phyloP scores from a whole-genome alignment of 2,113 vertebrate genomes.

The Promerops cafer region DNA sequence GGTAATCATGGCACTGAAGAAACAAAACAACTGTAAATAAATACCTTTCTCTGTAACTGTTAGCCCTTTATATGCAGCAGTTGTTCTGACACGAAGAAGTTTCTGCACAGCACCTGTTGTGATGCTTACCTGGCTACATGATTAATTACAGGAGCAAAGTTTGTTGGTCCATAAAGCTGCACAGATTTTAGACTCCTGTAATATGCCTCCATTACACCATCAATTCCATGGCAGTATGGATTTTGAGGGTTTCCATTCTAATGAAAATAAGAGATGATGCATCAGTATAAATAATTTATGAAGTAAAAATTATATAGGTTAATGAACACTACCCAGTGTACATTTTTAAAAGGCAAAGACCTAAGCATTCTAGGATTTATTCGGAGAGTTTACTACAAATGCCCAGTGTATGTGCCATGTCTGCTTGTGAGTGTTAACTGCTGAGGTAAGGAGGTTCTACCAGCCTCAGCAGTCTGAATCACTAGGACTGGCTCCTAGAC shows the following conservation, averaged over 20 bases:
- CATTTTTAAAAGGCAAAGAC: not conserved
- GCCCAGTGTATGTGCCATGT: not conserved
- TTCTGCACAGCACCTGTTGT: not conserved
- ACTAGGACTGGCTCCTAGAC: not conserved
- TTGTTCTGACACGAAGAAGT: not conserved
- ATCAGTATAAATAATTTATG: not conserved
- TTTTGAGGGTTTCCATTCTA: slow-evolving; percentile 96
- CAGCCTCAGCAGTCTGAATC: not conserved
- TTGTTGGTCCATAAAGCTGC: slow-evolving; percentile 93
- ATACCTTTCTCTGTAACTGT: not conserved
- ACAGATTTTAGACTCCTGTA: slow-evolving; percentile 93
- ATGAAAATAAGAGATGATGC: not conserved
- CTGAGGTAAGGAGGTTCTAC: not conserved
- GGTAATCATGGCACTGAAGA: not conserved
- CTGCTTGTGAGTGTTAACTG: not conserved
- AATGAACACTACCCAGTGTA: not conserved
- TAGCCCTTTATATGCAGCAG: not conserved
- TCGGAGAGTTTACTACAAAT: not conserved
- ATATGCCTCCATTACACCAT: slow-evolving; percentile 95
- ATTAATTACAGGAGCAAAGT: slow-evolving; percentile 97
- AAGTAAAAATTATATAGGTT: not conserved
- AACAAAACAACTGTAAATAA: not conserved
- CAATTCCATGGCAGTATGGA: slow-evolving; percentile 92
- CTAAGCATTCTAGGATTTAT: not conserved
- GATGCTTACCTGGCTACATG: slow-evolving; percentile 89